Evolutionary conservation across 2,113 vertebrate genomes (phyloP), one percentile per base, ranked within the genome.

Genomic region (Anseranas semipalmata): DNA sequence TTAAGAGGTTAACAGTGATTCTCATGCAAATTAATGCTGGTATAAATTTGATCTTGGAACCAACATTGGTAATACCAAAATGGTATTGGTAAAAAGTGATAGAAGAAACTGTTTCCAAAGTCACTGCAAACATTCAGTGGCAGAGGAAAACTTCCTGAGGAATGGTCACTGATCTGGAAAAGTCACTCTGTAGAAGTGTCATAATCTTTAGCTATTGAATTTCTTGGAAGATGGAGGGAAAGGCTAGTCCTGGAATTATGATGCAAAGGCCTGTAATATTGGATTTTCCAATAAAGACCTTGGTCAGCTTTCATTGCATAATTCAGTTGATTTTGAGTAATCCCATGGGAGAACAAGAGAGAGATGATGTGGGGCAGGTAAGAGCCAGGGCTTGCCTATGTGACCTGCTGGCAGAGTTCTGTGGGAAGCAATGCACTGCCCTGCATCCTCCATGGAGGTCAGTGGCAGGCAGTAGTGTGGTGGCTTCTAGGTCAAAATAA

Each of bases 181-280:
- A 92, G 30, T 79, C 77, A 76, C 52, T 74, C 33, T 75, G 59
- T 16, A 56, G 20, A 78, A 14, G 33, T 85, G 81, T 73, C 58
- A 92, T 90, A 91, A 89, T 55, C 56, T 77, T 88, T 53, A 93
- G 35, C 20, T 63, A 79, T 56, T 50, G 53, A 43, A 84, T 96
- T 96, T 95, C 89, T 90, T 92, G 93, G 96, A 96, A 96, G 90
- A 81, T 56, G 58, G 53, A 93, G 60, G 28, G 52, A 78, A 85
- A 75, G 45, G 6, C 32, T 17, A 3, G 20, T 84, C 89, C 85
- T 82, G 93, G 95, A 96, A 90, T 67, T 93, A 53, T 89, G 93
- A 84, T 84, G 86, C 65, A 94, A 93, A 93, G 65, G 33, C 27
- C 37, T 56, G 72, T 92, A 92, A 67, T 27, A 18, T 30, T 78